These are phyloP conservation scores for Agrilus cyanescens DNA, from an alignment of 2,888 invertebrate species.

Conservation along the genomic window DNA sequence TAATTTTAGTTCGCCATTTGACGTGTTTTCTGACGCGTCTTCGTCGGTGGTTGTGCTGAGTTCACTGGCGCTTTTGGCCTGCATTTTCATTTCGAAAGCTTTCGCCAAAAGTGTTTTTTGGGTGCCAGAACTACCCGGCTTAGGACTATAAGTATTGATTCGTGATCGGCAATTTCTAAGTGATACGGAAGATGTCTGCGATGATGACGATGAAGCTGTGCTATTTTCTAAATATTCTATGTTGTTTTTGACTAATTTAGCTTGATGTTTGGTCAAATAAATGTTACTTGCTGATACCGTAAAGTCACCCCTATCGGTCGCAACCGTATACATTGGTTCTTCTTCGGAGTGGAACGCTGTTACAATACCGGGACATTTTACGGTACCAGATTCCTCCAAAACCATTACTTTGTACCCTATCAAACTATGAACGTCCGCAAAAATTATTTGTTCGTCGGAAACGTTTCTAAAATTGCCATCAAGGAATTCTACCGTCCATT, in stretches of 20 bases:
- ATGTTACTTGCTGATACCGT: constrained; percentile 40
- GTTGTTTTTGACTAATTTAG: constrained; percentile 25
- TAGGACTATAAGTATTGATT: constrained; percentile 40
- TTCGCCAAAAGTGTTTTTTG: constrained; percentile 1
- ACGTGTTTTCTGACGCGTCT: constrained; percentile 34
- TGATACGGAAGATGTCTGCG: no score
- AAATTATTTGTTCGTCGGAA: constrained; percentile 48
- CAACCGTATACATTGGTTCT: constrained; percentile 33
- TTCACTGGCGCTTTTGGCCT: constrained; percentile 9
- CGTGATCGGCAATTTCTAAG: constrained; percentile 30
- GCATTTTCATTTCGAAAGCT: not conserved
- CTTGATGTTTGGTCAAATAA: constrained; percentile 46
- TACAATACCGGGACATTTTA: constrained; percentile 43
- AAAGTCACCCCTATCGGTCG: constrained; percentile 33
- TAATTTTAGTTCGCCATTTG: constrained; percentile 30
- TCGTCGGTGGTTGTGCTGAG: constrained; percentile 16
- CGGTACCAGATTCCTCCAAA: constrained; percentile 36
- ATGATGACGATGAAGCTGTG: no score
- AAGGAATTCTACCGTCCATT: constrained; percentile 51
- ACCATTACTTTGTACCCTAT: constrained; percentile 45
- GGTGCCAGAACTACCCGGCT: constrained; percentile 40
- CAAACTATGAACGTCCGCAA: constrained; percentile 35
- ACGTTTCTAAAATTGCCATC: constrained; percentile 48
- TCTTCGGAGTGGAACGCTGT: constrained; percentile 28
- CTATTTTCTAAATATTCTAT: not conserved